A percentile compares a stretch with the other conserved stretches of the same genome.
Evolutionary conservation across 2,113 vertebrate species (phyloP).

Genomic region (Sciurus niger): DNA sequence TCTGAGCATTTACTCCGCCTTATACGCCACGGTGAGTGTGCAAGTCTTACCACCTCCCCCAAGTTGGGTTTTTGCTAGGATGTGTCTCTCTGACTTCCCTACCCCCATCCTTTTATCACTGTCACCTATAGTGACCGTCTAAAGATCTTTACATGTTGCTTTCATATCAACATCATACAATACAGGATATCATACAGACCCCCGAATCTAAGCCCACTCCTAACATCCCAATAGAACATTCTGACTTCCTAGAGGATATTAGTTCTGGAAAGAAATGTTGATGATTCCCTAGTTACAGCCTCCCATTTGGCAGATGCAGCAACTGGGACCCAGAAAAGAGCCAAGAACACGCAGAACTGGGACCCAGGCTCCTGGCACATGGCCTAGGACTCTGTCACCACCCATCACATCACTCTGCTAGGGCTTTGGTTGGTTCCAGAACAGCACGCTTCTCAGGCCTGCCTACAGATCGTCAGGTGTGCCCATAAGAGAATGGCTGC

Average conservation of each 20-base stretch:
- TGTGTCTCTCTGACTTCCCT: neutral
- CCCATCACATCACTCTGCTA: neutral
- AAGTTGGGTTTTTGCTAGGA: fast-evolving
- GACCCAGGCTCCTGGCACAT: neutral
- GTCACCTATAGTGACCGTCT: neutral
- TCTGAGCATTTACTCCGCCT: conserved; percentile 97
- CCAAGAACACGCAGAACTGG: neutral
- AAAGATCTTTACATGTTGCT: neutral
- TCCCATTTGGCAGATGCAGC: neutral
- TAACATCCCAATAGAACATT: neutral
- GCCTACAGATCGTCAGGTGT: neutral
- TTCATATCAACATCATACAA: neutral
- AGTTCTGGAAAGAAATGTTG: neutral
- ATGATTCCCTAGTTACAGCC: neutral
- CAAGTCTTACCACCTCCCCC: neutral
- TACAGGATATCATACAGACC: neutral
- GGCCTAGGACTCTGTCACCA: neutral
- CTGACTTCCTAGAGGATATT: neutral
- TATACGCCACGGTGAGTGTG: conserved; percentile 96
- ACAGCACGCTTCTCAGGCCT: neutral
- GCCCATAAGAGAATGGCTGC: neutral
- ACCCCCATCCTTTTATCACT: neutral
- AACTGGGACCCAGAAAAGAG: neutral
- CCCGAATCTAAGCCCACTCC: neutral
- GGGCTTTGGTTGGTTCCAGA: neutral